These are phyloP conservation scores for Brachypteracias leptosomus DNA, from an alignment of 2,113 vertebrate species.

Conservation along the genomic window DNA sequence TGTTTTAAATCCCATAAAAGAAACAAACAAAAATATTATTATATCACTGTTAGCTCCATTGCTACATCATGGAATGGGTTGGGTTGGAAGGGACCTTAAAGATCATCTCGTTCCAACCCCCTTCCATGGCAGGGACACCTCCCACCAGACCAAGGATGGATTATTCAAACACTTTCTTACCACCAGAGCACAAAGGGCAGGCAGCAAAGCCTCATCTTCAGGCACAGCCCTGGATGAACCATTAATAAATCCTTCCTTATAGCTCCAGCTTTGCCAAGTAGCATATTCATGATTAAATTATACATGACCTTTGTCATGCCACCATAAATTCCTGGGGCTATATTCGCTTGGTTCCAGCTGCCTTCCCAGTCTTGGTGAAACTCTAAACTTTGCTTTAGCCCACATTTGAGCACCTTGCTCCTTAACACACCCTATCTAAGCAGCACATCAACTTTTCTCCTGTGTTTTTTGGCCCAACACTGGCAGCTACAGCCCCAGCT, in stretches of 20 bases:
- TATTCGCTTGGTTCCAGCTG: not conserved
- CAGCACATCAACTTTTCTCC: too few species aligned
- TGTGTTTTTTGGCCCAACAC: accelerated
- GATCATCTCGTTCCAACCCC: too few species aligned
- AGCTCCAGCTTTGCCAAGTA: not conserved
- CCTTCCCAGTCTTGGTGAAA: not conserved
- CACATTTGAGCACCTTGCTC: too few species aligned
- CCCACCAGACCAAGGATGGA: too few species aligned
- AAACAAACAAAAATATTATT: not conserved
- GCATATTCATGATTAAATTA: not conserved
- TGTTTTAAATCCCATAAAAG: not conserved
- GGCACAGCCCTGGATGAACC: not conserved
- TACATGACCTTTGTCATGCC: too few species aligned
- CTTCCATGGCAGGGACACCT: too few species aligned
- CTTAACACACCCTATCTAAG: accelerated
- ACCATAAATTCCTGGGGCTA: not conserved
- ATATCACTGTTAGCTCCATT: not conserved
- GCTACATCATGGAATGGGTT: not conserved
- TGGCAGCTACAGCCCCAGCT: not conserved
- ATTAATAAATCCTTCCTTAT: not conserved
- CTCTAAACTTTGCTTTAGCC: not conserved
- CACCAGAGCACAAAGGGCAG: not conserved
- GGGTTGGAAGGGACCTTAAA: too few species aligned
- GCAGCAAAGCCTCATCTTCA: not conserved
- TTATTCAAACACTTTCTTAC: not conserved